Conservation (phyloP, 2,797 vertebrate genomes). For the Halcyon leucocephala region DNA sequence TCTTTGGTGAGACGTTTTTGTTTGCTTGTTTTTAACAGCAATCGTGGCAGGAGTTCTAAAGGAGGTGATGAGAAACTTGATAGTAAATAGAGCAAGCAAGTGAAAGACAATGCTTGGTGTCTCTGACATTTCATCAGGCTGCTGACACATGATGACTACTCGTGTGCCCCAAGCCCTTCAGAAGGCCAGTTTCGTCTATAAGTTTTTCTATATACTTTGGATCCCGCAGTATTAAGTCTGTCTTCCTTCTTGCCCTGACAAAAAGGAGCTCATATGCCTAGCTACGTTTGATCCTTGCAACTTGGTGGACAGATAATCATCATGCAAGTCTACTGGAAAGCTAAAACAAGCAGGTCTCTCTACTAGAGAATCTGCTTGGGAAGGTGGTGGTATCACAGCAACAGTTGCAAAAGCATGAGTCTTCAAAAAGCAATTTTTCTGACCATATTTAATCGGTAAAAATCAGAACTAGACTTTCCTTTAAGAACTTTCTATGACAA, state of each 20-base stretch:
- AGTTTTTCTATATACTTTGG: background rate
- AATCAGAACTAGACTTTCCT: background rate
- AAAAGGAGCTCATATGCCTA: background rate
- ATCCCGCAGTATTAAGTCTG: background rate
- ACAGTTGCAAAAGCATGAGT: background rate
- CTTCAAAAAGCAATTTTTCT: background rate
- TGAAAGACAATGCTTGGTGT: background rate
- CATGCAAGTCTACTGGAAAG: background rate
- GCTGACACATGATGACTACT: background rate
- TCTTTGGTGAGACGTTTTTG: background rate
- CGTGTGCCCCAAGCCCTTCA: background rate
- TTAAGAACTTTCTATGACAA: background rate
- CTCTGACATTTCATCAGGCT: rapidly evolving
- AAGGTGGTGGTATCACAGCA: background rate
- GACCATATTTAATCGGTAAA: background rate
- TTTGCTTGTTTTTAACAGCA: background rate
- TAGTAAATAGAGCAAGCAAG: background rate
- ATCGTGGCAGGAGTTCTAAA: background rate
- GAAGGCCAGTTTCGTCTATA: background rate
- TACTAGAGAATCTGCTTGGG: background rate
- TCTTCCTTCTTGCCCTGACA: background rate
- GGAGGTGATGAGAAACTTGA: background rate
- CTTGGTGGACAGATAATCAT: background rate
- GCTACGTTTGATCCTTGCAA: background rate
- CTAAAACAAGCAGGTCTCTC: background rate